Evolutionary conservation across 2,113 vertebrate species (phyloP), one percentile per base, ranked within the genome.

Genomic region (Willisornis vidua): DNA sequence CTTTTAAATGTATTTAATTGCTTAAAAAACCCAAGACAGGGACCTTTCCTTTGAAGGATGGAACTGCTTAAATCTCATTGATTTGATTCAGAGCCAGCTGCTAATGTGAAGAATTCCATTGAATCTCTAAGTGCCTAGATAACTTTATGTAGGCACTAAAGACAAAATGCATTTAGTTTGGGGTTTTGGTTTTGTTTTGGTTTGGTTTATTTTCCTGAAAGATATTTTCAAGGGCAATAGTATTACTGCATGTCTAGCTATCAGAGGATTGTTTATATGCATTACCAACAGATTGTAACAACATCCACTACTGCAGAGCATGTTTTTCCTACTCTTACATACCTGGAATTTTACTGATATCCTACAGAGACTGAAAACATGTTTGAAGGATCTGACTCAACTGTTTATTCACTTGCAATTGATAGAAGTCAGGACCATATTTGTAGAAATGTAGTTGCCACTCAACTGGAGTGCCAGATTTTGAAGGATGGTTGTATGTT

Each of bases 91-190:
- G 67, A 93, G 46, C 41, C 68, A 89, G 59, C 12, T 4, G 9
- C 43, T 93, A 90, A 73, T 51, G 63, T 51, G 83, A 93, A 93
- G 86, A 93, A 74, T 39, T 84, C 68, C 73, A 86, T 59, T 66
- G 70, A 71, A 77, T 67, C 58, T 90, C 24, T 66, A 83, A 65
- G 24, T 20, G 6, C 28, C 28, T 41, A 19, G 33, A 74, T 72
- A 18, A 26, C 33, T 87, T 90, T 78, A 59, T n/a, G 70, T 25
- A 61, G 57, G 35, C 80, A 71, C 13, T 87, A 57, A 80, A 62
- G 25, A 74, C 20, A 14, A 83, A 94, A 80, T 16, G 35, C 35
- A 66, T 59, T 95, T 67, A 93, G 26, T 35, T 63, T n/a, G 23
- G 29, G 9, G 16, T 14, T 63, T 63, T 39, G 16, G 29, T 12